phyloP scores from a whole-genome alignment of 2,888 invertebrate genomes.

The Timandra comae region DNA sequence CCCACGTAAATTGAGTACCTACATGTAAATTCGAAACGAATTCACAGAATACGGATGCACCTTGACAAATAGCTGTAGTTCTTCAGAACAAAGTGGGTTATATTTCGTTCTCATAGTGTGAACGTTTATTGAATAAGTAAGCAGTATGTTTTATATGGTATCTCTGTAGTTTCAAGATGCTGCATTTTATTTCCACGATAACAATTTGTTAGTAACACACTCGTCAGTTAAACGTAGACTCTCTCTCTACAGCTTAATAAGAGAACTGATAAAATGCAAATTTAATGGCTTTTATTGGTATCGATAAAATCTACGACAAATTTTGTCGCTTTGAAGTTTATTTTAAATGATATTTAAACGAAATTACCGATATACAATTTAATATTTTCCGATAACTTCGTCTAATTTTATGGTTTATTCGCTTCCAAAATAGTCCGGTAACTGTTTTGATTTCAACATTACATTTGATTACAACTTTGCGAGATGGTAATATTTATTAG shows the following conservation, averaged over 20 bases:
- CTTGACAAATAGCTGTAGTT: conserved; percentile 63
- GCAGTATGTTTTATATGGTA: conserved; percentile 45
- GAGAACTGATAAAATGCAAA: background rate
- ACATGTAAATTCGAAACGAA: conserved; percentile 29
- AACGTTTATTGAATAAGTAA: conserved; percentile 71
- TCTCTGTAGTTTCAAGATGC: conserved; percentile 19
- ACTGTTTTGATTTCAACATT: too few species aligned
- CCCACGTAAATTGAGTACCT: conserved; percentile 9
- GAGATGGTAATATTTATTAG: too few species aligned
- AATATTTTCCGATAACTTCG: conserved; percentile 13
- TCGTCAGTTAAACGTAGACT: conserved; percentile 16
- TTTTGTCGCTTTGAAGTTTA: background rate
- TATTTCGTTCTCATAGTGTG: conserved; percentile 64
- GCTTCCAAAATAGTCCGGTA: conserved; percentile 15
- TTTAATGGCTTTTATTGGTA: too few species aligned
- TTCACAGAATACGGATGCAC: conserved; percentile 56
- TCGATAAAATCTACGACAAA: too few species aligned
- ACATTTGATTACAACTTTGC: too few species aligned
- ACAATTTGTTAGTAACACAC: conserved; percentile 26
- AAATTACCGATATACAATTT: background rate
- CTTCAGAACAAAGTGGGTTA: conserved; percentile 64
- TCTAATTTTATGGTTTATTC: conserved; percentile 34
- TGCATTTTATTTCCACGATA: conserved; percentile 28
- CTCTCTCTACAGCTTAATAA: conserved; percentile 1
- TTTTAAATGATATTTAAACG: too few species aligned